Percentiles rank a stretch among this genome's conserved stretches.
Conservation (phyloP, 2,888 invertebrate species). For the Ganaspis brasiliensis region DNA sequence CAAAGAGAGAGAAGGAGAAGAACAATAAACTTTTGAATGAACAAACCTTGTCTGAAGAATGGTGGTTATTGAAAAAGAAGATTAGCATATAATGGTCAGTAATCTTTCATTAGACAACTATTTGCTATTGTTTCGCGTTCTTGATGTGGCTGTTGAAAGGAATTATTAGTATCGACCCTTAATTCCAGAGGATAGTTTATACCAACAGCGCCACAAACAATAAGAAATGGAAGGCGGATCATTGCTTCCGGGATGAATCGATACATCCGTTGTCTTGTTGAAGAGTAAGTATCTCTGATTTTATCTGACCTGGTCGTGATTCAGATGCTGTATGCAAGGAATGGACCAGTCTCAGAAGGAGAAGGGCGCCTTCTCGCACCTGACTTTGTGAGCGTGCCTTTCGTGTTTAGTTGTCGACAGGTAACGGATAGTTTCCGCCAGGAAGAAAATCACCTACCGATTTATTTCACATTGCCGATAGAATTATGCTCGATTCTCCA, state of each 20-base stretch:
- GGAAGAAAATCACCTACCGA: conserved; percentile 38
- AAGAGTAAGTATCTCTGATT: conserved; percentile 39
- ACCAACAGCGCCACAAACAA: conserved; percentile 47
- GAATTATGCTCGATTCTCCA: conserved; percentile 40
- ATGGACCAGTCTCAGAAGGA: conserved; percentile 55
- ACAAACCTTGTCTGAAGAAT: too few species aligned
- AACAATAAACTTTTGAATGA: too few species aligned
- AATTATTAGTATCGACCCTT: neutral
- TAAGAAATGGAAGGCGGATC: conserved; percentile 55
- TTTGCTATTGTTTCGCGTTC: conserved; percentile 1
- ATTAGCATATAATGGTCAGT: neutral
- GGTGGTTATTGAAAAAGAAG: neutral
- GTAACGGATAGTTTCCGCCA: conserved; percentile 74
- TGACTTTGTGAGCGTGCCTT: conserved; percentile 61
- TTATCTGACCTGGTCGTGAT: conserved; percentile 48
- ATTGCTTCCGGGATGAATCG: conserved; percentile 50
- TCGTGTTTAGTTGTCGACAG: conserved; percentile 56
- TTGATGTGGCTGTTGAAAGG: neutral
- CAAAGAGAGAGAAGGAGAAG: too few species aligned
- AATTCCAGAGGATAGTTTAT: neutral
- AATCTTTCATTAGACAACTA: neutral
- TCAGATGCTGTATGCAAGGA: conserved; percentile 51
- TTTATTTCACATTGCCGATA: conserved; percentile 34
- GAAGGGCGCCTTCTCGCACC: conserved; percentile 51
- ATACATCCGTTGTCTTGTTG: conserved; percentile 52